phyloP scores from a whole-genome alignment of 2,888 invertebrate genomes.

The Scaeva pyrastri region DNA sequence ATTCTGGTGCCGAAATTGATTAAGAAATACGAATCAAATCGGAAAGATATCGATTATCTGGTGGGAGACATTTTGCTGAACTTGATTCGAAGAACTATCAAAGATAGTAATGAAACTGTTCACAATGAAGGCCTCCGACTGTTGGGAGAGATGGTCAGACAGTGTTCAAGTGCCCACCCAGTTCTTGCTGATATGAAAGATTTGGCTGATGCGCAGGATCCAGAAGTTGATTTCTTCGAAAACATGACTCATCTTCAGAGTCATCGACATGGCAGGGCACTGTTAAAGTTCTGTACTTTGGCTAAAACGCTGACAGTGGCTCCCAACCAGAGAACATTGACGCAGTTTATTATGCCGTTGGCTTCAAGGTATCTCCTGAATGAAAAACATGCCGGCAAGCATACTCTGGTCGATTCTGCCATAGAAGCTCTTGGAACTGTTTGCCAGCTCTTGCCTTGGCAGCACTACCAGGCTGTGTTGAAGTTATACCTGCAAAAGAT shows the following conservation, averaged over 20 bases:
- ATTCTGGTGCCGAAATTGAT: slow-evolving; percentile 88
- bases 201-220: slow-evolving; percentile 88
- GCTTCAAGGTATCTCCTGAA: slow-evolving; percentile 91
- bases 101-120: slow-evolving; percentile 88
- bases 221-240: slow-evolving; percentile 97
- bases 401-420: slow-evolving; percentile 92
- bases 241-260: slow-evolving; percentile 95
- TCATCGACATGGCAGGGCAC: slow-evolving; percentile 93
- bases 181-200: slow-evolving; percentile 89
- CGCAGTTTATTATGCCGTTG: slow-evolving; percentile 94
- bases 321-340: slow-evolving; percentile 89
- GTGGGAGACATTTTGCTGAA: slow-evolving; percentile 90
- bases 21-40: slow-evolving; percentile 85
- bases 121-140: slow-evolving; percentile 92
- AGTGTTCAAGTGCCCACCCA: slow-evolving; percentile 89
- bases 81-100: slow-evolving; percentile 88
- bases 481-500: slow-evolving; percentile 92
- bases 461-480: slow-evolving; percentile 92
- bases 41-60: slow-evolving; percentile 87
- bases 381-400: slow-evolving; percentile 90
- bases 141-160: slow-evolving; percentile 90
- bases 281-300: slow-evolving; percentile 89
- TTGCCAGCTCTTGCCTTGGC: slow-evolving; percentile 93
- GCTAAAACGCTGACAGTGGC: slow-evolving; percentile 86
- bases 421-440: slow-evolving; percentile 92